Evolutionary conservation across 2,797 vertebrate species (phyloP), one percentile per base, ranked within the genome.

Genomic region (Valencia hispanica): DNA sequence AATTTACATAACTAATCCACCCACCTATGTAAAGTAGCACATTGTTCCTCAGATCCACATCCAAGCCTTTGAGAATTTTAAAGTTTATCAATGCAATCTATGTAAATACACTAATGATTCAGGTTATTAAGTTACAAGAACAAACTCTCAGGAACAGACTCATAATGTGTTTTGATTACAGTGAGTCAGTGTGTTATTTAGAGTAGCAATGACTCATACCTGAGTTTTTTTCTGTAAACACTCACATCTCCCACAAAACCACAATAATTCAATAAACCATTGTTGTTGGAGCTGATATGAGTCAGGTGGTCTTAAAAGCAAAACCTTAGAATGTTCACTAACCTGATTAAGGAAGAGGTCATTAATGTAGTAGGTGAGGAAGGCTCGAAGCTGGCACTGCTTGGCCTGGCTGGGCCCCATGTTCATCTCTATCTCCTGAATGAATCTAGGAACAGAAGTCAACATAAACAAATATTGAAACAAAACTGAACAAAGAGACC

Each of bases 291-390:
- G 63, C 34, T 66, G 11, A 25, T 66, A 39, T 65, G 32, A 65
- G 61, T 65, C 34, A 41, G 36, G 25, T 2, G 11, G 20, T 12
- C 18, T 36, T 65, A 22, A 36, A 65, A 32, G 34, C 34, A 65
- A 39, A 22, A 11, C 61, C 61, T 39, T 25, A 10, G 25, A 39
- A 34, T 50, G 32, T 72, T 80, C n/a, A 86, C 92, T 68, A 10
- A 96, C 95, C 89, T 99, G 98, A 87, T 91, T 97, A 82, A 99
- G 97, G 92, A 99, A 99, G 89, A 99, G 97, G 91, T 96, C 97
- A 65, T 98, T 99, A 95, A 99, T 99, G 93, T 99, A 99, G 89
- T 96, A 87, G 4, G 97, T 99, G 89, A 99, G 97, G 92, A 99
- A 99, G 70, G 97, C 97, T 7, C 96, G 91, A 41, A 99, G 96